Evolutionary conservation across 2,888 invertebrate genomes (phyloP), one percentile per base, ranked within the genome.

Genomic region (Rhimphoctona megacephalus): DNA sequence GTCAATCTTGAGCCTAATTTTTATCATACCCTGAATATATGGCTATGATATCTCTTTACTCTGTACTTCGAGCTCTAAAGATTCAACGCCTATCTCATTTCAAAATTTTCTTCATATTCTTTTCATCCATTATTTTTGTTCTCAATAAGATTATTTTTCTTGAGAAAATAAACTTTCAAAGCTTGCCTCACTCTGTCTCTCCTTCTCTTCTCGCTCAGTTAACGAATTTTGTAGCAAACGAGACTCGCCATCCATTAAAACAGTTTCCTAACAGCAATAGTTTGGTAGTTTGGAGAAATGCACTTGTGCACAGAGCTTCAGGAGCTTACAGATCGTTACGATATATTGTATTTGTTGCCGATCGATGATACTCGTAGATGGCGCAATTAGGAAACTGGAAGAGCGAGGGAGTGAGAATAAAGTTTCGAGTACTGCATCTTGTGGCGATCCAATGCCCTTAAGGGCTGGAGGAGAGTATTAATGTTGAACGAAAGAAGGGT

Each of bases 401-500:
- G 69, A 82, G 69, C 70, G 25, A 54, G 54, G 14, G 54, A 52
- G 73, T 22, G 54, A 22, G 70, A 39, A 61, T 43, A 77, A 77
- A 83, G 76, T 86, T 86, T 86, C 77, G 49, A 52, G 54, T 64
- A 67, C 72, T 22, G 36, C 22, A 52, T 73, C 72, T 80, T 69
- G 83, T 54, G 64, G 76, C 69, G 66, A 64, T 82, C 61, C 73
- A 49, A 85, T 82, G 57, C 49, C 78, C 81, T 67, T 77, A 61
- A 83, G 81, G 83, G 22, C 11, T 73, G 30, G 43, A 17, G 49
- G 30, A 43, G 74, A 81, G 83, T 61, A 77, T 86, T 72, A 86
- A 81, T 67, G 83, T 57, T 83, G 77, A 70, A 79, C 46, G 74
- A 64, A 74, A 74, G 61, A 78, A 70, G 81, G 74, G 69, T 78